Evolutionary conservation across 2,113 vertebrate genomes (phyloP).

Genomic region (Mobula hypostoma): DNA sequence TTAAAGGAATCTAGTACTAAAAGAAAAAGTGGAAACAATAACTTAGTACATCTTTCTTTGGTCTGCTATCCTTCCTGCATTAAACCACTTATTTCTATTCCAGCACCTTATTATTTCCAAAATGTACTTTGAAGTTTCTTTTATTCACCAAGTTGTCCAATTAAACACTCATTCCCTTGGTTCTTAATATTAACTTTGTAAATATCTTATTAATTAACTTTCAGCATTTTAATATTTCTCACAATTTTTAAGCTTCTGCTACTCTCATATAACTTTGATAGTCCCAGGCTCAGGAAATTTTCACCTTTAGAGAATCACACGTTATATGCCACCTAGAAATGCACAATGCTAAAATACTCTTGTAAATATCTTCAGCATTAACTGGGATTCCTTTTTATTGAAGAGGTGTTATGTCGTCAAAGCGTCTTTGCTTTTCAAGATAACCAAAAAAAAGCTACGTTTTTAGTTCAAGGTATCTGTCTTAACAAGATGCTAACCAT

Average conservation of each 20-base stretch:
- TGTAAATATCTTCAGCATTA: background rate
- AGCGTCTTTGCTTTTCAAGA: too few species aligned
- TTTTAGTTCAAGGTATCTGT: background rate
- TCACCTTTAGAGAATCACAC: background rate
- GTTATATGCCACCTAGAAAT: background rate
- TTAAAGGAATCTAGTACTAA: slow-evolving; percentile 86
- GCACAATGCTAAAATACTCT: background rate
- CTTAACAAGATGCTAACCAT: background rate
- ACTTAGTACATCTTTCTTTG: background rate
- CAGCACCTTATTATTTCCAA: background rate
- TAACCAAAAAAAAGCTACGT: background rate
- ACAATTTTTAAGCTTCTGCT: background rate
- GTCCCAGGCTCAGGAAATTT: too few species aligned
- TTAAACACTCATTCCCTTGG: background rate
- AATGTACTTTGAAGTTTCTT: background rate
- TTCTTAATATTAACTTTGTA: background rate
- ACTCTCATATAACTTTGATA: too few species aligned
- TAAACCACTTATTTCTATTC: background rate
- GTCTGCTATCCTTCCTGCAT: background rate
- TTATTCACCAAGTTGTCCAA: background rate
- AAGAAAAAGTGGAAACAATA: background rate
- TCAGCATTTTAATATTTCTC: background rate
- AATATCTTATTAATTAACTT: background rate
- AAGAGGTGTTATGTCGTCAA: background rate
- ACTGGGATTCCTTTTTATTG: background rate